Evolutionary conservation across 2,888 invertebrate genomes (phyloP).

Genomic region (Caenorhabditis japonica): DNA sequence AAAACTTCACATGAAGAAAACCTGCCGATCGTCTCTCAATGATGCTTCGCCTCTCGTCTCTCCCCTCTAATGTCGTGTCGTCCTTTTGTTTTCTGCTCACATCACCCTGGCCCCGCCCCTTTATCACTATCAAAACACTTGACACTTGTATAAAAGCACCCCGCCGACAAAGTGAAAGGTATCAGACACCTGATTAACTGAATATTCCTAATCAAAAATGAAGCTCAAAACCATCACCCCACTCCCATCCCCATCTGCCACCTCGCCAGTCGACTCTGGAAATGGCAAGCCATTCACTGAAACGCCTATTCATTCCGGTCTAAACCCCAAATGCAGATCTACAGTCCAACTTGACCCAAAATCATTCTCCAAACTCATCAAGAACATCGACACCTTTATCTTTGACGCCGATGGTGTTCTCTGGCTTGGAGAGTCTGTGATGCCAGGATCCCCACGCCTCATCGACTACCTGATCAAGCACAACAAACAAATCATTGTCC

Average conservation of each 20-base stretch:
- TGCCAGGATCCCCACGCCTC: constrained; percentile 70
- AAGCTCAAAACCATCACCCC: constrained; percentile 30
- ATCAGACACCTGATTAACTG: constrained; percentile 15
- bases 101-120: constrained; percentile 12
- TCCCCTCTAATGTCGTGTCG: constrained; percentile 29
- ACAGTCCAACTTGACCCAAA: constrained; percentile 40
- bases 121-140: constrained; percentile 26
- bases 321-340: constrained; percentile 18
- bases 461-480: constrained; percentile 65
- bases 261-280: constrained; percentile 15
- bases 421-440: constrained; percentile 73
- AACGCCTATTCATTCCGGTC: constrained; percentile 29
- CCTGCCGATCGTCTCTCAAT: constrained; percentile 8
- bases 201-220: constrained; percentile 6
- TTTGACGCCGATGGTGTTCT: constrained; percentile 76
- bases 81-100: constrained; percentile 46
- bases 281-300: constrained; percentile 10
- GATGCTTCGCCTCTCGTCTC: constrained; percentile 4
- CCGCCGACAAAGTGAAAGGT: constrained; percentile 4
- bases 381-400: constrained; percentile 74
- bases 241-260: constrained; percentile 26
- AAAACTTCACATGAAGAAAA: constrained; percentile 23
- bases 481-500: constrained; percentile 80
- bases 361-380: constrained; percentile 58
- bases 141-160: constrained; percentile 31